Evolutionary conservation across 2,797 vertebrate genomes (phyloP).

Genomic region (Arrhamphus sclerolepis): DNA sequence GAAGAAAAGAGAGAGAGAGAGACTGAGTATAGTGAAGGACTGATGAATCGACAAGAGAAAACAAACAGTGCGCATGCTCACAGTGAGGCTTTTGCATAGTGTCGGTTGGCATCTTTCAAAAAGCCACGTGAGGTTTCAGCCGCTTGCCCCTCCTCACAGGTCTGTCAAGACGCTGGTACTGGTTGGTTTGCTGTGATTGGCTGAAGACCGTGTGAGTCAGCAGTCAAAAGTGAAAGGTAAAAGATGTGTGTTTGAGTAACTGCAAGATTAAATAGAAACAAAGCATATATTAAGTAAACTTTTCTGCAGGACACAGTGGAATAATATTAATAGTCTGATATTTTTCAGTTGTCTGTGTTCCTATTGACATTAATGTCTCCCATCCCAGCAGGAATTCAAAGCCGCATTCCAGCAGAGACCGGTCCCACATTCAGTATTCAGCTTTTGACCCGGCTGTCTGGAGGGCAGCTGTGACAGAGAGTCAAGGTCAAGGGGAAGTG

Average conservation of each 20-base stretch:
- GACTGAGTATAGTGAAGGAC: too few relatives aligned
- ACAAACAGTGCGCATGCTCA: conserved; percentile 61
- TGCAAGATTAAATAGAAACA: background rate
- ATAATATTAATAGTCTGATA: background rate
- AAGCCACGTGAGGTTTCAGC: conserved; percentile 33
- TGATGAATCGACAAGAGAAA: too few relatives aligned
- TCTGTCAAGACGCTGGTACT: too few relatives aligned
- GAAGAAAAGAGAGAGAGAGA: too few relatives aligned
- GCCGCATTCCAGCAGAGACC: conserved; percentile 73
- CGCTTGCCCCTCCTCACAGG: too few relatives aligned
- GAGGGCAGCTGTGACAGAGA: conserved; percentile 69
- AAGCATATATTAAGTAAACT: background rate
- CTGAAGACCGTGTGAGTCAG: conserved; percentile 29
- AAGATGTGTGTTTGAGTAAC: conserved; percentile 2
- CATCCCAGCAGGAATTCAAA: conserved; percentile 68
- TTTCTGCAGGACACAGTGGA: background rate
- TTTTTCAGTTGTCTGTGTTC: conserved; percentile 12
- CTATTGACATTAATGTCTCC: conserved; percentile 8
- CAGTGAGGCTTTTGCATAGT: conserved; percentile 1
- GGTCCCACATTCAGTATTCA: conserved; percentile 70
- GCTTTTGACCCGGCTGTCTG: conserved; percentile 82
- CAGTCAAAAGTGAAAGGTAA: conserved; percentile 61
- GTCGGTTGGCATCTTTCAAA: conserved; percentile 55
- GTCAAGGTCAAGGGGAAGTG: conserved; percentile 75
- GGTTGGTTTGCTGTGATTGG: conserved; percentile 55